Conservation (phyloP, 1,140 invertebrate genomes). For the Oedothorax gibbosus region DNA sequence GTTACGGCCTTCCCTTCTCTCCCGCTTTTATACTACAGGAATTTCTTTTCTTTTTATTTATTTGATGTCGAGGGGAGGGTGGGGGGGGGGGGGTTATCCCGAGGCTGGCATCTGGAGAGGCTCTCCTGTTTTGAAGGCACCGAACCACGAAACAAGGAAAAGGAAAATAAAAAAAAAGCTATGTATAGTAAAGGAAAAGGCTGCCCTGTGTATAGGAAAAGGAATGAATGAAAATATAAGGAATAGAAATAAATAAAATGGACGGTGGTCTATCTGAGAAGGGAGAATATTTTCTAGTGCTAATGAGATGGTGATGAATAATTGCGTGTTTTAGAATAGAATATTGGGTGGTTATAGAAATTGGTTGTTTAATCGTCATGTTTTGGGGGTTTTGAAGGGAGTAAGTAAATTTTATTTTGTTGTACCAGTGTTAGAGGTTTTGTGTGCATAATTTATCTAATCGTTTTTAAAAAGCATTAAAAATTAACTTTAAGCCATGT, state of each 20-base stretch:
- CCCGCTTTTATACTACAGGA: constrained; percentile 21
- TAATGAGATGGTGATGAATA: no score
- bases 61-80: constrained; percentile 25
- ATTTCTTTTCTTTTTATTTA: constrained; percentile 36
- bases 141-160: constrained; percentile 58
- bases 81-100: constrained; percentile 35
- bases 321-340: no score
- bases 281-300: no score
- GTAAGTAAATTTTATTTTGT: no score
- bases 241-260: constrained; percentile 30
- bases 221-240: constrained; percentile 59
- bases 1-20: not conserved
- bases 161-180: constrained; percentile 34
- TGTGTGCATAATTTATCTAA: no score
- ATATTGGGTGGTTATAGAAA: no score
- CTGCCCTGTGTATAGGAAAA: not conserved
- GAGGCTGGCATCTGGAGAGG: constrained; percentile 52
- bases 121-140: constrained; percentile 57
- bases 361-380: no score
- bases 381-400: no score
- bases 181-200: not conserved
- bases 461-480: no score
- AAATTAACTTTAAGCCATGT: no score
- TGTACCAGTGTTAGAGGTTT: no score
- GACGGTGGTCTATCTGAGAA: no score